Percentiles rank a stretch among this genome's conserved stretches.
phyloP scores from a whole-genome alignment of 2,797 vertebrate genomes.

The Sebastes umbrosus region DNA sequence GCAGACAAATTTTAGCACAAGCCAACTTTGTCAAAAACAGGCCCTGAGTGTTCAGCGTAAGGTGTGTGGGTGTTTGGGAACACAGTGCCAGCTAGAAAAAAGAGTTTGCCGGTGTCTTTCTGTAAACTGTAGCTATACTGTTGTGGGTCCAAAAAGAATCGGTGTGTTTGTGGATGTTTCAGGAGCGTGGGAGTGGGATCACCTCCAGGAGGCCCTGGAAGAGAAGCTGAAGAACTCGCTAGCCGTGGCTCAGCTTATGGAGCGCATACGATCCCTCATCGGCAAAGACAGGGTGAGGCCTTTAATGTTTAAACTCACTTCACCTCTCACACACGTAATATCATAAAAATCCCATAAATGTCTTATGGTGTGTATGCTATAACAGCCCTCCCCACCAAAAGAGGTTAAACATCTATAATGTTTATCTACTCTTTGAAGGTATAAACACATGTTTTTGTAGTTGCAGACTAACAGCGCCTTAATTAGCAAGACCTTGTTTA shows the following conservation, averaged over 20 bases:
- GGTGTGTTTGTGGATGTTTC: conserved; percentile 61
- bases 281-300: conserved; percentile 81
- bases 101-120: conserved; percentile 28
- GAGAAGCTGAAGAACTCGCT: conserved; percentile 91
- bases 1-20: conserved; percentile 39
- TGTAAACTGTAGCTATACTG: conserved; percentile 13
- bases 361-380: neutral
- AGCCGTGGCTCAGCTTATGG: conserved; percentile 88
- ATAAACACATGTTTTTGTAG: conserved; percentile 29
- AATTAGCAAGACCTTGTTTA: conserved; percentile 42
- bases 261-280: conserved; percentile 90
- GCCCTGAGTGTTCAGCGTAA: conserved; percentile 8
- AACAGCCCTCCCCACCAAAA: neutral
- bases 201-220: conserved; percentile 89
- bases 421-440: conserved; percentile 17
- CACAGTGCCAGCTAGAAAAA: conserved; percentile 29
- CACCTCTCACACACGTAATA: neutral
- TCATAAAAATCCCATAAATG: neutral
- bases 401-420: conserved; percentile 39
- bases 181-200: conserved; percentile 96
- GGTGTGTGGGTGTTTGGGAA: conserved; percentile 44
- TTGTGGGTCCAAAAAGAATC: conserved; percentile 36
- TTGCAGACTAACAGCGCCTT: conserved; percentile 23
- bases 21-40: conserved; percentile 31
- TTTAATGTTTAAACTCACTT: neutral